A percentile compares a stretch with the other conserved stretches of the same genome.
phyloP scores from a whole-genome alignment of 2,113 vertebrate species.

The cattle (Bos taurus) region ARS-UCD2.0 NC_037357.1:81128501-81129000 shows the following conservation, averaged over 20 bases:
- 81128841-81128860: background rate
- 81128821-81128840: background rate
- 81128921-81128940: background rate
- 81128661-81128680: slow-evolving; percentile 41
- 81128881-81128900: background rate
- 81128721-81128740: background rate
- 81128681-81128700: background rate
- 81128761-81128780: background rate
- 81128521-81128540: slow-evolving; percentile 53
- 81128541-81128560: slow-evolving; percentile 39
- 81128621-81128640: slow-evolving; percentile 6
- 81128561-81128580: slow-evolving; percentile 7
- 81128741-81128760: background rate
- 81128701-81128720: background rate
- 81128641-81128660: slow-evolving; percentile 43
- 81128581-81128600: background rate
- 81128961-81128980: background rate
- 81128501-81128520: slow-evolving; percentile 69
- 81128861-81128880: background rate
- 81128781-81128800: background rate
- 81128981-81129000: background rate
- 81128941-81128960: background rate
- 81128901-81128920: background rate
- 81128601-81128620: slow-evolving; percentile 54
- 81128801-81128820: background rate